Evolutionary conservation across 2,113 vertebrate genomes (phyloP), one percentile per base, ranked within the genome.

Genomic region (Tragelaphus buxtoni): DNA sequence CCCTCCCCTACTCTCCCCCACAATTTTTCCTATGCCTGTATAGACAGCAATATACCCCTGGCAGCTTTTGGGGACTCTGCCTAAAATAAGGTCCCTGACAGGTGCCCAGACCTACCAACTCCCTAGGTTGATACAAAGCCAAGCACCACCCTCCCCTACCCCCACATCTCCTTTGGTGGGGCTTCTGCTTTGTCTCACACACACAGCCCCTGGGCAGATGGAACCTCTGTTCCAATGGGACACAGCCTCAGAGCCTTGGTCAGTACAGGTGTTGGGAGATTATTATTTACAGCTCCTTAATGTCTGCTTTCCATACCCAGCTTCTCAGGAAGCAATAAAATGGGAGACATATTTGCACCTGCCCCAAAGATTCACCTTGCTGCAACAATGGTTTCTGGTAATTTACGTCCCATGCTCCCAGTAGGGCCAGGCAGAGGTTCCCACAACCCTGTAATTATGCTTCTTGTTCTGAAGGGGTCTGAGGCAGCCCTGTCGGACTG

Each of bases 201-300:
- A 9, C 55, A 47, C 28, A 53, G 47, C 45, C 61, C 28, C 39
- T 30, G 22, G 30, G 55, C 79, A 58, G 30, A 18, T 39, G 82
- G 47, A 91, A 12, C 30, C 28, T 60, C 82, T 79, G 35, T 20
- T 58, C 17, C 2, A 63, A 20, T 3, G 20, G 24, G 10, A 11
- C 49, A 22, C 13, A 4, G 5, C 51, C 32, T 49, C 24, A 63
- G 55, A 55, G 3, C 20, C 35, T 13, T 22, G 30, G 28, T 89
- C 30, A 47, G 5, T 53, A 7, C 18, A 1, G 87, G 17, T 14
- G 39, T 77, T 22, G 9, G 11, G 58, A 61, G 77, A 88, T 58
- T 82, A n/a, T 84, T 95, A 85, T 85, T 96, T 83, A 94, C 56
- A 88, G 56, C 18, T 88, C 77, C 74, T 83, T 94, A 88, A 77